phyloP scores from a whole-genome alignment of 2,888 invertebrate species.

The Anoncus sp. region DNA sequence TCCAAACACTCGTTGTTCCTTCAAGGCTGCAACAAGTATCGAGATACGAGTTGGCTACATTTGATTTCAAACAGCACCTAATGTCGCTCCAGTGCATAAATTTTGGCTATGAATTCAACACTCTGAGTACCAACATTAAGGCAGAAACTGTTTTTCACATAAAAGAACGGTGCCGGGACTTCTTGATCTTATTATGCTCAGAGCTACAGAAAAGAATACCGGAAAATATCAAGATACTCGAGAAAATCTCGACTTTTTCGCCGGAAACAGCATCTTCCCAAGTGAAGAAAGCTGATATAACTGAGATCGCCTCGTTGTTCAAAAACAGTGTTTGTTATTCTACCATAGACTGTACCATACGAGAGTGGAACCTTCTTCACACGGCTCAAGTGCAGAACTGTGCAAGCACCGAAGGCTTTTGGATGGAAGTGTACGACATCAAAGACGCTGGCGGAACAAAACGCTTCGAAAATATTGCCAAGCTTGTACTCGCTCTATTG shows the following conservation, averaged over 20 bases:
- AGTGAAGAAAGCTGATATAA: neutral
- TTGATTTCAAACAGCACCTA: conserved; percentile 37
- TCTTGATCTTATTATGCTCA: too few relatives aligned
- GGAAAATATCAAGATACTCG: too few relatives aligned
- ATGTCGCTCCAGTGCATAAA: too few relatives aligned
- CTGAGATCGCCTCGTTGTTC: too few relatives aligned
- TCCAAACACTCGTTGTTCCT: conserved; percentile 65
- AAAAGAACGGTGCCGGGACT: too few relatives aligned
- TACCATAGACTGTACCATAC: neutral
- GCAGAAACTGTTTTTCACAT: too few relatives aligned
- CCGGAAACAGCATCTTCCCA: conserved; percentile 45
- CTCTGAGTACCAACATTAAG: too few relatives aligned
- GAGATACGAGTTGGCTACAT: conserved; percentile 65
- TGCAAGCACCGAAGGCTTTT: conserved; percentile 29
- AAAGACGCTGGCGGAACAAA: conserved; percentile 33
- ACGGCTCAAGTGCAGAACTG: conserved; percentile 17
- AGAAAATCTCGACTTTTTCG: too few relatives aligned
- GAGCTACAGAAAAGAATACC: too few relatives aligned
- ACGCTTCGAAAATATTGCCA: conserved; percentile 33
- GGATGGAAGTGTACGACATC: conserved; percentile 23
- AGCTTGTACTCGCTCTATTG: conserved; percentile 33
- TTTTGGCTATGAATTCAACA: too few relatives aligned
- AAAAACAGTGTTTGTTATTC: too few relatives aligned
- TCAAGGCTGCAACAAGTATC: conserved; percentile 62
- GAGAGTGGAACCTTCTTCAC: conserved; percentile 46